Percentiles rank a stretch among this genome's conserved stretches.
Evolutionary conservation across 2,888 invertebrate genomes (phyloP).

Genomic region (Drosophila melanosoma): DNA sequence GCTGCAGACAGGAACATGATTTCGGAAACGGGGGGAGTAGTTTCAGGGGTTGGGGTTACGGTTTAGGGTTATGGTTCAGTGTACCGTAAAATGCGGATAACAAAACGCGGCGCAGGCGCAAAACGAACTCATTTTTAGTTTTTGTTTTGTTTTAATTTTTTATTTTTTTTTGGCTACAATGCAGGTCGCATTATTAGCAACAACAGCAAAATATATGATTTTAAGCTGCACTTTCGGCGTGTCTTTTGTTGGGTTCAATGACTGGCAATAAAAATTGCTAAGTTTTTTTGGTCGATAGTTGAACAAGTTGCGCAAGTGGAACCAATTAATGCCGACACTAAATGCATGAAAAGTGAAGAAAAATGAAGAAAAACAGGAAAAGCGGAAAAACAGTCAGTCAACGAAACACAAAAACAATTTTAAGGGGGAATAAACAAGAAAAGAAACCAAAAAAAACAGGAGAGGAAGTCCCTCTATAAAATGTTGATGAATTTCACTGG

Average conservation of each 20-base stretch:
- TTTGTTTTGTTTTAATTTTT: conserved; percentile 17
- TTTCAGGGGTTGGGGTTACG: conserved; percentile 2
- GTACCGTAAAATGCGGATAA: conserved; percentile 71
- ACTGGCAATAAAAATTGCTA: conserved; percentile 49
- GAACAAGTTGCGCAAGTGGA: conserved; percentile 69
- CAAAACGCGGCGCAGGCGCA: conserved; percentile 73
- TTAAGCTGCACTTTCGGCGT: conserved; percentile 9
- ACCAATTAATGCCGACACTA: conserved; percentile 67
- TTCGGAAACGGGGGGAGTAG: conserved; percentile 24
- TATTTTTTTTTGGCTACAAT: conserved; percentile 18
- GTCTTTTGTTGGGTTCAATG: conserved; percentile 54
- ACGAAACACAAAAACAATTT: conserved; percentile 32
- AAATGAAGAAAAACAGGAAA: conserved; percentile 38
- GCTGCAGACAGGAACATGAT: conserved; percentile 76
- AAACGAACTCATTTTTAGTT: conserved; percentile 53
- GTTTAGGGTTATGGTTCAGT: conserved; percentile 63
- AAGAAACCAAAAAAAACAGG: conserved; percentile 33
- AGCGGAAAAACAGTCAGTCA: conserved; percentile 40
- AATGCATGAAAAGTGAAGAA: conserved; percentile 8
- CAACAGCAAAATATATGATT: not conserved
- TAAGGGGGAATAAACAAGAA: conserved; percentile 4
- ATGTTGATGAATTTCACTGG: conserved; percentile 46
- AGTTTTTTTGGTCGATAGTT: conserved; percentile 44
- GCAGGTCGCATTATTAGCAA: conserved; percentile 22
- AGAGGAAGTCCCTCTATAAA: conserved; percentile 20